phyloP scores from a whole-genome alignment of 1,140 invertebrate species.

The Scaptomyza montana region DNA sequence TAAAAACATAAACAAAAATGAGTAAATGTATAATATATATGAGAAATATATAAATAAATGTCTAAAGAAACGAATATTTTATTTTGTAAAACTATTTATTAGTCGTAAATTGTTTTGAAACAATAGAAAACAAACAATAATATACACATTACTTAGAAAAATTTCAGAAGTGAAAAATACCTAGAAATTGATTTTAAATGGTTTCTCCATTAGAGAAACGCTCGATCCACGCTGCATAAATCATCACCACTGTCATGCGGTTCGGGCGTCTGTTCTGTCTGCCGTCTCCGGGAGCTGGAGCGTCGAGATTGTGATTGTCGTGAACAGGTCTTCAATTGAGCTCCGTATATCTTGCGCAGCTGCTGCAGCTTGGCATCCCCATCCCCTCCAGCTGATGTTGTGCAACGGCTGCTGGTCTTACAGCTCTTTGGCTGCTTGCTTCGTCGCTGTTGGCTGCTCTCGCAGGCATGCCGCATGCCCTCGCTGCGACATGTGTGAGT shows the following conservation, averaged over 20 bases:
- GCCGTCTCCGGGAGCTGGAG: slow-evolving; percentile 37
- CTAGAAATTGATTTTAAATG: too few species aligned
- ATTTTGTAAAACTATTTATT: too few species aligned
- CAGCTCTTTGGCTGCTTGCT: slow-evolving; percentile 37
- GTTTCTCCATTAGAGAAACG: slow-evolving; percentile 61
- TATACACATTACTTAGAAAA: too few species aligned
- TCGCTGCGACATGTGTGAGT: slow-evolving; percentile 70
- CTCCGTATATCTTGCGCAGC: slow-evolving; percentile 73
- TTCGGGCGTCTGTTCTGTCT: slow-evolving; percentile 47
- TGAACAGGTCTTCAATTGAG: slow-evolving; percentile 58
- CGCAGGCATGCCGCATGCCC: slow-evolving; percentile 61
- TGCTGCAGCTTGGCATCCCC: slow-evolving; percentile 56
- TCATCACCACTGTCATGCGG: slow-evolving; percentile 77
- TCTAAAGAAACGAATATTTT: too few species aligned
- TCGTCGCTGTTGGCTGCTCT: slow-evolving; percentile 55
- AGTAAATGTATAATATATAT: too few species aligned
- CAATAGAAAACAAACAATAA: too few species aligned
- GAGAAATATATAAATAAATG: too few species aligned
- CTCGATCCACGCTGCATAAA: slow-evolving; percentile 76
- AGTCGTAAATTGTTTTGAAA: too few species aligned
- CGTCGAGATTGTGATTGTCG: slow-evolving; percentile 56
- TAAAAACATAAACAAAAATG: too few species aligned
- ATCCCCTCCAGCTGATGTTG: slow-evolving; percentile 22
- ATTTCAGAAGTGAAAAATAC: too few species aligned
- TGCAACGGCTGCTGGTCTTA: slow-evolving; percentile 33